Evolutionary conservation across 2,797 vertebrate species (phyloP).

Genomic region (Melanotaenia parkinsoni): DNA sequence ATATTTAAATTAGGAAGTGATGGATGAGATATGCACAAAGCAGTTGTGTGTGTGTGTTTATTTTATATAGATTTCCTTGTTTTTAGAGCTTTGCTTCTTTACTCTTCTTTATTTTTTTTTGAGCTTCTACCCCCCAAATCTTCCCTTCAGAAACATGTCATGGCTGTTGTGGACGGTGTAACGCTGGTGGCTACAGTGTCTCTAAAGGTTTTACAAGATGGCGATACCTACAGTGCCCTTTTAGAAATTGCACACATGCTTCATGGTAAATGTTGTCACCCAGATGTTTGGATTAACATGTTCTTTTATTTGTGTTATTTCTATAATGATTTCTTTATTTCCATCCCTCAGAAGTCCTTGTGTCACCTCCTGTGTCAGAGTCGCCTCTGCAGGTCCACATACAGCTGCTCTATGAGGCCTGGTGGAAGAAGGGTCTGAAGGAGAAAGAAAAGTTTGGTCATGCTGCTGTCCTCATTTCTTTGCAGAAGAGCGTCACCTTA

Average conservation of each 20-base stretch:
- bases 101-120: not conserved
- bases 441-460: slow-evolving; percentile 90
- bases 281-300: not conserved
- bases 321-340: not conserved
- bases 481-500: slow-evolving; percentile 85
- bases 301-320: not conserved
- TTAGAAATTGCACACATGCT: slow-evolving; percentile 84
- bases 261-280: slow-evolving; percentile 79
- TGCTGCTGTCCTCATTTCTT: slow-evolving; percentile 84
- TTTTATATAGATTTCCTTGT: not conserved
- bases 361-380: slow-evolving; percentile 81
- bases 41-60: too few relatives aligned
- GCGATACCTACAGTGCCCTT: slow-evolving; percentile 82
- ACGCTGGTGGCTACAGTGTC: slow-evolving; percentile 85
- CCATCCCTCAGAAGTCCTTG: slow-evolving; percentile 60
- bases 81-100: not conserved
- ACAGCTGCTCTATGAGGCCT: slow-evolving; percentile 84
- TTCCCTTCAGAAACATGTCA: slow-evolving; percentile 72
- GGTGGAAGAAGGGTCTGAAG: slow-evolving; percentile 91
- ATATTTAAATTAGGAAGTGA: not conserved
- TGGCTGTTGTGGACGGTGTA: slow-evolving; percentile 86
- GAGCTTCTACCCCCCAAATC: not conserved
- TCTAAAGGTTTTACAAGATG: slow-evolving; percentile 85
- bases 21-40: not conserved
- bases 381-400: slow-evolving; percentile 77